A percentile compares a stretch with the other conserved stretches of the same genome.
These are phyloP conservation scores for Leuctra nigra DNA, from an alignment of 2,888 invertebrate genomes.

Conservation along the genomic window DNA sequence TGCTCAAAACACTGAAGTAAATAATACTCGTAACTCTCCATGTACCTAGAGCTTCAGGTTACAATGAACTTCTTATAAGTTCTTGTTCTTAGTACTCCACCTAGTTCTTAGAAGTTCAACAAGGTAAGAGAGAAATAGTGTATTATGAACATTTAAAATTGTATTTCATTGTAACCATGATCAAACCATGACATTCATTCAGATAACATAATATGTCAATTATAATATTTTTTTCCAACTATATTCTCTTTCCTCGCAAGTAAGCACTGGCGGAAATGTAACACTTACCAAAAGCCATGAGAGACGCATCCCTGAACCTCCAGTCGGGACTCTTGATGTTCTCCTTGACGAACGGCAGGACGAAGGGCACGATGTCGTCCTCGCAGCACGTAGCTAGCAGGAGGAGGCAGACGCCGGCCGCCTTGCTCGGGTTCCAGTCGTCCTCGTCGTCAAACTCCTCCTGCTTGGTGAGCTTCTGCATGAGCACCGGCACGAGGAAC, in stretches of 20 bases:
- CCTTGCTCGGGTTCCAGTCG: conserved; percentile 99
- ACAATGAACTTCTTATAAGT: too few relatives aligned
- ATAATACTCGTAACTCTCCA: too few relatives aligned
- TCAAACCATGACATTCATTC: too few relatives aligned
- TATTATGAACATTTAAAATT: too few relatives aligned
- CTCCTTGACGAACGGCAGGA: conserved; percentile 91
- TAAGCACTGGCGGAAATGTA: background rate
- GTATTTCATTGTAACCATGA: too few relatives aligned
- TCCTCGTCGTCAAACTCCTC: conserved; percentile 97
- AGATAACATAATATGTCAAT: too few relatives aligned
- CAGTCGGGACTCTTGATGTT: conserved; percentile 92
- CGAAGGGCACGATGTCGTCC: conserved; percentile 91
- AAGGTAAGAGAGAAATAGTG: too few relatives aligned
- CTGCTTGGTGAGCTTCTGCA: conserved; percentile 44
- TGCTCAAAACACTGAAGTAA: background rate
- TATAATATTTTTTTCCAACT: too few relatives aligned
- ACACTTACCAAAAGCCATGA: conserved; percentile 89
- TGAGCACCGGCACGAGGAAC: conserved; percentile 88
- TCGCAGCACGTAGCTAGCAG: conserved; percentile 95
- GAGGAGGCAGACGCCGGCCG: conserved; percentile 98
- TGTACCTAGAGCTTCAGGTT: too few relatives aligned
- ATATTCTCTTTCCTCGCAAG: too few relatives aligned
- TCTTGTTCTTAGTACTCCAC: too few relatives aligned
- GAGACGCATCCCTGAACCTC: conserved; percentile 90
- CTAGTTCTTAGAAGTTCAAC: too few relatives aligned